Base-by-base conservation (phyloP, 2,888 invertebrate genomes). In the Microctonus hyperodae region DNA sequence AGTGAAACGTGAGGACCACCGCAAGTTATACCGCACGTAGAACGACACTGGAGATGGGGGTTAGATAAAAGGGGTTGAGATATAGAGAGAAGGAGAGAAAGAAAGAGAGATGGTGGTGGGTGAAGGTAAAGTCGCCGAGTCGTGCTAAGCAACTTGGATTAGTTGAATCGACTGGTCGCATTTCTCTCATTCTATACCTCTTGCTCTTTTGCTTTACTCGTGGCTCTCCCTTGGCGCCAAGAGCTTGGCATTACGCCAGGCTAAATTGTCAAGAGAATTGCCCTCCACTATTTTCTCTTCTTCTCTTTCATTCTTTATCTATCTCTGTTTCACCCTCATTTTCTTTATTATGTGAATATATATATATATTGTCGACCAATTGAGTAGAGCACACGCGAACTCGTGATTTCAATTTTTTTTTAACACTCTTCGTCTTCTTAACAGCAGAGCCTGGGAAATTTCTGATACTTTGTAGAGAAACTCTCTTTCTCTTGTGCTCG, bases 101-200 rank as follows among this genome's bases (percentile, higher is more conserved):
- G 51, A 55, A 35, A 44, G 64, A 59, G 62, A 33, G 48, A n/a
- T 44, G 44, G 44, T 16, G 16, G 7, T 16, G 44, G 48, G 48
- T 31, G 22, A 51, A 55, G 57, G 23, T 33, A 67, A 40, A 59
- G 68, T 68, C 64, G 73, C 69, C 71, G 74, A 74, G 74, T 69
- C 70, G 61, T 78, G 78, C 80, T 78, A 79, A 80, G 80, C 80
- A 80, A 81, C 81, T 81, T 79, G 79, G 79, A 81, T 81, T 81
- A 81, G 80, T 80, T 79, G 77, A 81, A 80, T 81, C 80, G 78
- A 81, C 80, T 81, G 77, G 78, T 74, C 78, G 16, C 44, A 75
- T 72, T 68, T 72, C 75, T 65, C 56, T 56, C n/a, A 25, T 13
- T 35, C 44, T 37, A 28, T 25, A 23, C 22, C 28, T 33, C n/a